Base-by-base conservation (phyloP, 2,888 invertebrate genomes). In the Beris chalybata region DNA sequence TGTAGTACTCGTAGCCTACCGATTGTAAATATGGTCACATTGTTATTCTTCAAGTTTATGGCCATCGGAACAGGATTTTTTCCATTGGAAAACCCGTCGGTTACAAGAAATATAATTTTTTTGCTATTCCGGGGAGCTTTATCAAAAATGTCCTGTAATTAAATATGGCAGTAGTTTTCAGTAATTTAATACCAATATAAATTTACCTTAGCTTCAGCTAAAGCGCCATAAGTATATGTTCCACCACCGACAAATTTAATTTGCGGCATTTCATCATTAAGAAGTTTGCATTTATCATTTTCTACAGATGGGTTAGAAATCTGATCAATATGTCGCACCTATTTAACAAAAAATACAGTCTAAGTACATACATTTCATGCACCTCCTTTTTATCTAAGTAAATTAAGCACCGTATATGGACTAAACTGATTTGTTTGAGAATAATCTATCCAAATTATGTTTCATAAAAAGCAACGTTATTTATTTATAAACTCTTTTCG, bases 31-130 rank as follows among this genome's bases (percentile, higher is more conserved):
- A 86, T 82, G 2, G 81, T 82, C 0, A 83, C 82, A 44, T 83
- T 81, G 43, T 82, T 79, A 6, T 68, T 47, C 72, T 86, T 85
- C 4, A 89, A 76, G 48, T 83, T 77, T 52, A 81, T 79, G 0
- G 89, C 87, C 3, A 85, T 81, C 0, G 86, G 85, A 7, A 85
- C 78, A 0, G 89, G 89, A 78, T 88, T 85, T 0, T 86, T 87
- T 2, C 87, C 88, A 75, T 88, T 89, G 5, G 88, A 88, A 74
- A 86, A 89, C 12, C 89, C 89, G 73, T 89, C 89, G 1, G 89
- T 89, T 70, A 89, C 84, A 4, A 89, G 78, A 73, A 89, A 88
- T 9, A 89, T 80, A 0, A 86, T 85, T 74, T 87, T 87, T 70
- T 80, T 83, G 4, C 84, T 81, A 29, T 79, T 77, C 31, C 78